Evolutionary conservation across 2,888 invertebrate species (phyloP), one percentile per base, ranked within the genome.

Genomic region (Melanophora roralis): DNA sequence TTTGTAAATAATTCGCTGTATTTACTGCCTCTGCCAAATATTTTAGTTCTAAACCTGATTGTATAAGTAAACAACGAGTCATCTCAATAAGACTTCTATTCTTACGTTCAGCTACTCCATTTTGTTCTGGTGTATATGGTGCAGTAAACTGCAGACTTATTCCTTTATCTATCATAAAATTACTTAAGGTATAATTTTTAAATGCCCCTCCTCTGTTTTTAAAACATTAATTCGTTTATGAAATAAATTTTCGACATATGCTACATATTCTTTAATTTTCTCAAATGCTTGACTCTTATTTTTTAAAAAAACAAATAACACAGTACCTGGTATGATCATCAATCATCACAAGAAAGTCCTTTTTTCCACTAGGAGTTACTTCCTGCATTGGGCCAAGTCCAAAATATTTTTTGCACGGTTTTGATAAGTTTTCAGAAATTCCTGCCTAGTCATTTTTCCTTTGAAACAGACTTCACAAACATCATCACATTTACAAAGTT

Each of bases 11-110:
- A n/a, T n/a, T n/a, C n/a, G n/a, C n/a, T n/a, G n/a, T n/a, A n/a
- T n/a, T n/a, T n/a, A 82, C 68, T 12, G 77, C 75, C 32, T 83
- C 80, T 7, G 81, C 78, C 79, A 81, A 82, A 27, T 81, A 57
- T 47, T 53, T 68, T 49, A 82, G 51, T 5, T 53, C 59, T n/a
- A n/a, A n/a, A n/a, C n/a, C n/a, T n/a, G n/a, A n/a, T n/a, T n/a
- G n/a, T n/a, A n/a, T n/a, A n/a, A 43, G 81, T 43, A 23, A n/a
- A 14, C 11, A 19, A 78, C 53, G 14, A 74, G 78, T n/a, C 40
- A 55, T 72, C 51, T 32, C 80, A 14, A 7, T 32, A 32, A 21
- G 16, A 49, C 47, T 49, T 49, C 38, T 57, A 27, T 57, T 57
- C 12, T 57, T 57, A 34, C 57, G 38, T 38, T 57, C 57, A 21